These are phyloP conservation scores for Bombylius major DNA, from an alignment of 2,888 invertebrate genomes.

Conservation along the genomic window DNA sequence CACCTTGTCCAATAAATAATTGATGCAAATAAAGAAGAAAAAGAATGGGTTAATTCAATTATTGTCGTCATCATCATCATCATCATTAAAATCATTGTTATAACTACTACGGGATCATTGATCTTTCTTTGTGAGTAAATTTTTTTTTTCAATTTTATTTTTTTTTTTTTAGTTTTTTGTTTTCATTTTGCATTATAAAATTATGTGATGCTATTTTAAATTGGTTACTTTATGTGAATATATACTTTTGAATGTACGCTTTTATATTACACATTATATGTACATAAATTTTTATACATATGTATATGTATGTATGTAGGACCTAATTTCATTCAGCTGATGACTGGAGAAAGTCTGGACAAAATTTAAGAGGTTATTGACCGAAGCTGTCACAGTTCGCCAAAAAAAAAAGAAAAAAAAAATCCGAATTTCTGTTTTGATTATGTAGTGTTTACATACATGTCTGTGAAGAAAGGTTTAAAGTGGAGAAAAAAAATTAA, in stretches of 20 bases:
- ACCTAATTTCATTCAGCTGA: constrained; percentile 20
- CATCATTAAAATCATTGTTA: too few species aligned
- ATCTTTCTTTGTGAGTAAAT: constrained; percentile 5
- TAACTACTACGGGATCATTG: not conserved
- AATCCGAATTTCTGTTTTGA: too few species aligned
- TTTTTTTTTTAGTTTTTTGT: not conserved
- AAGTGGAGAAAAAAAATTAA: too few species aligned
- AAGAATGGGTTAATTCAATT: too few species aligned
- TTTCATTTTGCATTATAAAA: constrained; percentile 1
- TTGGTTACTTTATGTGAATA: too few species aligned
- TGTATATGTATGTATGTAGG: constrained; percentile 2
- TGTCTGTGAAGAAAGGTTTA: too few species aligned
- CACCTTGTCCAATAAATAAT: too few species aligned
- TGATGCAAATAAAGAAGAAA: too few species aligned
- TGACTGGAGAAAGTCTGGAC: constrained; percentile 22
- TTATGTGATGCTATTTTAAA: constrained; percentile 3
- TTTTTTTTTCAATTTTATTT: constrained; percentile 4
- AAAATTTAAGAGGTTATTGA: constrained; percentile 1
- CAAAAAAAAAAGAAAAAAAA: constrained; percentile 1
- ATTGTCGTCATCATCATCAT: too few species aligned
- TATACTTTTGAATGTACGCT: too few species aligned
- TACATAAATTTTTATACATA: not conserved
- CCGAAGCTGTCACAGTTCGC: not conserved
- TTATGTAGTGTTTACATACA: too few species aligned
- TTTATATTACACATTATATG: not conserved